Percentiles rank a stretch among this genome's conserved stretches.
phyloP scores from a whole-genome alignment of 2,888 invertebrate species.

The Phymatocera aterrima region DNA sequence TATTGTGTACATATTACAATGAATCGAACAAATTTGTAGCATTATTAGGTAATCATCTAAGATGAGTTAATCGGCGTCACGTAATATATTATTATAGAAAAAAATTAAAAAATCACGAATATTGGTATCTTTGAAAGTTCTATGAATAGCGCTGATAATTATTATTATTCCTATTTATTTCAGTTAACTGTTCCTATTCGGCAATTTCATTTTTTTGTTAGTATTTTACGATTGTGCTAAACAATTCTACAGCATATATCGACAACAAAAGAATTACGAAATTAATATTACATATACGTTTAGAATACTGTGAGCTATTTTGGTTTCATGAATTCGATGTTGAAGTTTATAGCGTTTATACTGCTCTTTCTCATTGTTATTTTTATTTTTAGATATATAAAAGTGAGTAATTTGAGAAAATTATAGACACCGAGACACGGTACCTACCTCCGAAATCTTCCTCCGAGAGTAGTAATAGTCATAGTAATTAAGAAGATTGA shows the following conservation, averaged over 20 bases:
- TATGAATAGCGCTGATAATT: neutral
- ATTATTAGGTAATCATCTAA: neutral
- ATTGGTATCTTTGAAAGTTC: slow-evolving; percentile 8
- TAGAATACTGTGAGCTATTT: slow-evolving; percentile 18
- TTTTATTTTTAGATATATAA: neutral
- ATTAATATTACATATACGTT: neutral
- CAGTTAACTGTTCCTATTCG: neutral
- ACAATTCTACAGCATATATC: neutral
- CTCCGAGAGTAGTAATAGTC: neutral
- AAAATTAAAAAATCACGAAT: no score
- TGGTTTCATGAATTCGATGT: slow-evolving; percentile 36
- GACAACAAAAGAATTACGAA: neutral
- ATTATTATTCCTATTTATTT: no score
- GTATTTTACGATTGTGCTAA: neutral
- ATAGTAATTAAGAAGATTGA: neutral
- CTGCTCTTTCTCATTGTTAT: no score
- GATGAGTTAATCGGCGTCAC: neutral
- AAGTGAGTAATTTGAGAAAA: neutral
- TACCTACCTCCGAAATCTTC: no score
- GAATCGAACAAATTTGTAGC: slow-evolving; percentile 3
- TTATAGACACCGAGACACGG: neutral
- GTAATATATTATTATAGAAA: no score
- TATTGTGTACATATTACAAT: neutral
- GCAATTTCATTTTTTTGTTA: neutral
- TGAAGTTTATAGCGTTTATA: no score